phyloP scores from a whole-genome alignment of 2,113 vertebrate species.

The Brachyhypopomus occidentalis region DNA sequence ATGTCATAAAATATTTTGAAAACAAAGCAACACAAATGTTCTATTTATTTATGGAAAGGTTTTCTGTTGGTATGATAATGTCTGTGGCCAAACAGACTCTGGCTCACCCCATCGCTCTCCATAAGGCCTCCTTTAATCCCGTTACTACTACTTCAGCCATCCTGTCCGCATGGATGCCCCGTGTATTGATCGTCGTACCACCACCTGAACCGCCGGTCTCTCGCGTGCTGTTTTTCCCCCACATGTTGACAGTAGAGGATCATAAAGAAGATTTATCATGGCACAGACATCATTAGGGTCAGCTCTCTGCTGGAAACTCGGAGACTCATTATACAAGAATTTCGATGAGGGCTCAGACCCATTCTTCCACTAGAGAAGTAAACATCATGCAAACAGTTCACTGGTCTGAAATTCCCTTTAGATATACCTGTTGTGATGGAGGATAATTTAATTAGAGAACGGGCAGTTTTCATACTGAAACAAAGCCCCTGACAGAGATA shows the following conservation, averaged over 20 bases:
- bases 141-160: conserved; percentile 32
- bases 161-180: conserved; percentile 4
- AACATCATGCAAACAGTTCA: conserved; percentile 14
- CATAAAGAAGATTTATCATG: conserved; percentile 38
- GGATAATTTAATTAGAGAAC: conserved; percentile 49
- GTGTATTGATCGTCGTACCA: conserved; percentile 35
- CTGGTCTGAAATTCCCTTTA: conserved; percentile 14
- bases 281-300: conserved; percentile 46
- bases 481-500: conserved; percentile 43
- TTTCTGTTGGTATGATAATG: neutral
- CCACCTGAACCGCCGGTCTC: conserved; percentile 26
- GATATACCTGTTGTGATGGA: conserved; percentile 36
- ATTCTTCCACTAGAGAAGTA: neutral
- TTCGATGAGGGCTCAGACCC: conserved; percentile 7
- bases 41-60: neutral
- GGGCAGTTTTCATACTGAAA: conserved; percentile 48
- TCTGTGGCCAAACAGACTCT: neutral
- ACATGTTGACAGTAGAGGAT: conserved; percentile 30
- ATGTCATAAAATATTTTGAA: neutral
- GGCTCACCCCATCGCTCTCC: neutral
- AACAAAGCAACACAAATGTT: neutral
- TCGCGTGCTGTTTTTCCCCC: conserved; percentile 25
- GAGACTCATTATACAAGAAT: neutral
- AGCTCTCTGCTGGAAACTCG: conserved; percentile 35
- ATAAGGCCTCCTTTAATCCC: neutral